A percentile compares a stretch with the other conserved stretches of the same genome.
Conservation (phyloP, 2,888 invertebrate genomes). For the Ypsolopha sequella region DNA sequence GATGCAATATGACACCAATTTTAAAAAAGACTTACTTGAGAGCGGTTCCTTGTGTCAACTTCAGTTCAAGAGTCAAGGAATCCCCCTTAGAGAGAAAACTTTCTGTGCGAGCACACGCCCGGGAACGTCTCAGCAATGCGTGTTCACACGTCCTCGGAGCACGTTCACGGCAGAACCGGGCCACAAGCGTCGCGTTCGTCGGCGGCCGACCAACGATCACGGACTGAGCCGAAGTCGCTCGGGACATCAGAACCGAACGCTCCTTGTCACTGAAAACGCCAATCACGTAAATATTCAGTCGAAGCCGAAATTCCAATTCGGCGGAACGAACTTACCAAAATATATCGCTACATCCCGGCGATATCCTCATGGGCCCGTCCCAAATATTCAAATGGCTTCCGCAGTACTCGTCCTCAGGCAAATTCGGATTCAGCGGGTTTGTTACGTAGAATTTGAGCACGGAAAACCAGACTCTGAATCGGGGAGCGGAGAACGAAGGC, state of each 20-base stretch:
- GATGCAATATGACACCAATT: no score
- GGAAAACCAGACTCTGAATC: slow-evolving; percentile 88
- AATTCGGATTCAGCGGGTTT: slow-evolving; percentile 72
- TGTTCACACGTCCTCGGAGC: slow-evolving; percentile 88
- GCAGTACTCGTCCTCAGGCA: slow-evolving; percentile 81
- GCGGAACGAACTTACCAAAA: slow-evolving; percentile 74
- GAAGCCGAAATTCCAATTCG: no score
- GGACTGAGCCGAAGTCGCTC: slow-evolving; percentile 58
- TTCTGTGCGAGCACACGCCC: slow-evolving; percentile 85
- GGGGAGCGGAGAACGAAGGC: slow-evolving; percentile 72
- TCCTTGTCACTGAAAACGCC: slow-evolving; percentile 52
- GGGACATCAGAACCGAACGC: slow-evolving; percentile 58
- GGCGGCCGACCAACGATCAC: slow-evolving; percentile 70
- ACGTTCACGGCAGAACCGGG: slow-evolving; percentile 85
- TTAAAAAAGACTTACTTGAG: slow-evolving; percentile 74
- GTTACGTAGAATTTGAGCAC: slow-evolving; percentile 88
- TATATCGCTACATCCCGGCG: slow-evolving; percentile 83
- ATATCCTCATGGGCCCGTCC: slow-evolving; percentile 85
- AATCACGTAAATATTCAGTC: no score
- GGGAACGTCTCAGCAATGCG: slow-evolving; percentile 74
- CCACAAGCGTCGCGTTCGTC: slow-evolving; percentile 82
- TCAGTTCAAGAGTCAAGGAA: slow-evolving; percentile 83
- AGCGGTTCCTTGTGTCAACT: slow-evolving; percentile 85
- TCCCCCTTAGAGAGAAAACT: slow-evolving; percentile 87
- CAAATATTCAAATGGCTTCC: slow-evolving; percentile 87